Evolutionary conservation across 2,888 invertebrate species (phyloP).

Genomic region (Lasioglossum lativentre): DNA sequence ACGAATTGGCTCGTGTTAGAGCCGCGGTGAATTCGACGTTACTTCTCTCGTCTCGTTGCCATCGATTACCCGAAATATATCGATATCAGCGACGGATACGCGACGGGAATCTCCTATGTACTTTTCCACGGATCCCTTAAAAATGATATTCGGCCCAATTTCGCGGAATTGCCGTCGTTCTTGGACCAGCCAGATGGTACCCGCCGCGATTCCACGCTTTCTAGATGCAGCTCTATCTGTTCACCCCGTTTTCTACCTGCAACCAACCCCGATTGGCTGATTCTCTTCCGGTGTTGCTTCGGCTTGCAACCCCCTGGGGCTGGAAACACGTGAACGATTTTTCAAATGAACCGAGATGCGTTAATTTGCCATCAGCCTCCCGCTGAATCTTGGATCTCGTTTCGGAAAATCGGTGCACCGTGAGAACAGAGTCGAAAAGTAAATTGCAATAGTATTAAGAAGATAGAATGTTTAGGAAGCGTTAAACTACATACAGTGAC

Average conservation of each 20-base stretch:
- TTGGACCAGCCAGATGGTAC: conserved; percentile 42
- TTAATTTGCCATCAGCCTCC: conserved; percentile 22
- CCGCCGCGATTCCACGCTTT: conserved; percentile 34
- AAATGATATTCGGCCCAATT: conserved; percentile 73
- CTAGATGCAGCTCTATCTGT: neutral
- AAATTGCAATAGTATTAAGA: neutral
- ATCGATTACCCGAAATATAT: conserved; percentile 39
- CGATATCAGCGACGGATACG: conserved; percentile 59
- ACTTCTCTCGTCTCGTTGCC: neutral
- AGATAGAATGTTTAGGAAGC: too few species aligned
- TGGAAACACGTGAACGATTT: conserved; percentile 50
- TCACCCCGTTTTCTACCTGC: neutral
- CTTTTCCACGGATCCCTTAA: conserved; percentile 66
- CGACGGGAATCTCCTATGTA: conserved; percentile 57
- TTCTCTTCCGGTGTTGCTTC: conserved; percentile 17
- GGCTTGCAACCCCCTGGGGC: conserved; percentile 9
- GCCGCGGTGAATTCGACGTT: conserved; percentile 63
- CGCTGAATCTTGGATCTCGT: conserved; percentile 1
- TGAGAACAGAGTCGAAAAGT: neutral
- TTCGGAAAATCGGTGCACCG: neutral
- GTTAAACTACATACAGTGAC: too few species aligned
- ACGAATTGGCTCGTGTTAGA: conserved; percentile 63
- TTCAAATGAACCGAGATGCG: conserved; percentile 24
- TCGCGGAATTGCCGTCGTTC: conserved; percentile 62
- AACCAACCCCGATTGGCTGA: conserved; percentile 4